Base-by-base conservation (phyloP, 2,888 invertebrate species). In the Drosophila colorata region DNA sequence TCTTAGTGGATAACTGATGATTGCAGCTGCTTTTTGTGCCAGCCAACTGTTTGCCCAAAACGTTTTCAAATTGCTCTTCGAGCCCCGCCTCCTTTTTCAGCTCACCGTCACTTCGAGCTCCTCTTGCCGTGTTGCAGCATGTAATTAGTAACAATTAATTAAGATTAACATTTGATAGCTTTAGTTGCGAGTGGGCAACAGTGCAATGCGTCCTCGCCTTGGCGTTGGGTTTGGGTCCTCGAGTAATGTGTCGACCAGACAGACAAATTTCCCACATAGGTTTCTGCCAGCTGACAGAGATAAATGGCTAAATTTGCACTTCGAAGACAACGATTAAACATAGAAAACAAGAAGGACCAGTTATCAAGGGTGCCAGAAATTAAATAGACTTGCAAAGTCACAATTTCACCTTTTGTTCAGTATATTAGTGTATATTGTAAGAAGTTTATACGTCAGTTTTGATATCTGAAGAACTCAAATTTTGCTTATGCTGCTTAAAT, bases 121-220 rank as follows among this genome's bases (percentile, higher is more conserved):
- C 13, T 2, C 16, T 25, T 25, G 23, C 41, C 46, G 25, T 44
- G 23, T 47, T 55, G 52, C 31, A 66, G 59, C 11, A 14, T 63
- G 91, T 90, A 91, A 91, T 91, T 91, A 91, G 89, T 88, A 74
- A 87, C 88, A 90, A 91, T 91, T 91, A 90, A 91, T 91, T 91
- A 89, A 88, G 90, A 90, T 91, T 90, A 91, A 90, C 90, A 88
- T 88, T 88, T 90, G 91, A 90, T 90, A 90, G 89, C 64, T 79
- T 43, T 49, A 48, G 58, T 56, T 60, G 60, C 46, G 25, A 44
- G 63, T 38, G 65, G 37, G 56, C 38, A 48, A 38, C 38, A 14
- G 13, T 53, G 49, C 63, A 56, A 57, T 38, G 25, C 58, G 51
- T 58, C 20, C 58, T 20, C 20, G 11, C 9, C 55, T 44, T 35